phyloP scores from a whole-genome alignment of 1,140 invertebrate species.

The Gonatopus flavifemur region DNA sequence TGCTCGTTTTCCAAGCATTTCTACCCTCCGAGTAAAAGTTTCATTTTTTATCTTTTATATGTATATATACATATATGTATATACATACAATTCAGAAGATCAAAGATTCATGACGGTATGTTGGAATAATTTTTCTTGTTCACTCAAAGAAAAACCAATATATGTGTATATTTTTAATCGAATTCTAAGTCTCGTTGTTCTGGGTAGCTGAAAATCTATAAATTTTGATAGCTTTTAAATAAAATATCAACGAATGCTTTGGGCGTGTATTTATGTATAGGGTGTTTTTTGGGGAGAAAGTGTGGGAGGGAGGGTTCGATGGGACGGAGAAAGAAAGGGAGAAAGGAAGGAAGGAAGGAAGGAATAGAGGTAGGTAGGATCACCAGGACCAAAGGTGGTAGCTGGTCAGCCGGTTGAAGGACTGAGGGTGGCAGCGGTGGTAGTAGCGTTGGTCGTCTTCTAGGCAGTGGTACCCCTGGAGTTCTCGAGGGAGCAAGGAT shows the following conservation, averaged over 20 bases:
- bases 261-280: slow-evolving; percentile 6
- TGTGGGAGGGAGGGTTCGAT: neutral
- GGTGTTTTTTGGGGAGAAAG: neutral
- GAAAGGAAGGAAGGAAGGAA: slow-evolving; percentile 21
- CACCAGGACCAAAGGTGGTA: slow-evolving; percentile 30
- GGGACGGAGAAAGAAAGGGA: slow-evolving; percentile 10
- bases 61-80: too few relatives aligned
- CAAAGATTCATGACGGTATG: too few relatives aligned
- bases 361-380: slow-evolving; percentile 27
- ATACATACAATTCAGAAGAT: too few relatives aligned
- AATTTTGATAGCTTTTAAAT: slow-evolving; percentile 58
- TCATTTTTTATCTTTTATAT: too few relatives aligned
- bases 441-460: slow-evolving; percentile 30
- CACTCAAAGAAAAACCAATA: too few relatives aligned
- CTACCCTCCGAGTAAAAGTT: slow-evolving; percentile 11
- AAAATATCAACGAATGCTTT: slow-evolving; percentile 45
- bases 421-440: slow-evolving; percentile 25
- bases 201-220: slow-evolving; percentile 42
- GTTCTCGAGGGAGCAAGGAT: slow-evolving; percentile 50
- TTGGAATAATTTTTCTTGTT: too few relatives aligned
- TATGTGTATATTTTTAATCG: too few relatives aligned
- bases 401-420: slow-evolving; percentile 34
- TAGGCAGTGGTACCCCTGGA: slow-evolving; percentile 19
- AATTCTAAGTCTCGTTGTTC: slow-evolving; percentile 4
- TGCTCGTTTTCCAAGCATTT: slow-evolving; percentile 15